Conservation (phyloP, 2,888 invertebrate genomes). For the Torymus aiolomorphi region DNA sequence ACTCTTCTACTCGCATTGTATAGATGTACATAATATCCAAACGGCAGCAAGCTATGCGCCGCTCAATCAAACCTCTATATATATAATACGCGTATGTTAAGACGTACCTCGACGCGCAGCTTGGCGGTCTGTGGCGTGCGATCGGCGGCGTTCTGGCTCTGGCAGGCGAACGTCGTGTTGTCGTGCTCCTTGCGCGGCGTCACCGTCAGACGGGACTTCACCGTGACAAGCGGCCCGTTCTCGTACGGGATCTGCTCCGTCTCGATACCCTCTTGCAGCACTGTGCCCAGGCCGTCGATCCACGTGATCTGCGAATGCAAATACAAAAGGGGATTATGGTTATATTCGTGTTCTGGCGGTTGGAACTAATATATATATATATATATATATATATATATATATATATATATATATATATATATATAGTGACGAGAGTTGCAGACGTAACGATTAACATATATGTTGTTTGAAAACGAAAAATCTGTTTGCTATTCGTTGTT, state of each 20-base stretch:
- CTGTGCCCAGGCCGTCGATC: conserved; percentile 92
- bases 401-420: too few species aligned
- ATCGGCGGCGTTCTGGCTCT: conserved; percentile 94
- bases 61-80: too few species aligned
- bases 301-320: conserved; percentile 87
- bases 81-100: conserved; percentile 22
- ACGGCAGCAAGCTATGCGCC: too few species aligned
- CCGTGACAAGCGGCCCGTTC: conserved; percentile 89
- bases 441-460: too few species aligned
- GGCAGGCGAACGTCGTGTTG: conserved; percentile 93
- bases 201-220: conserved; percentile 88
- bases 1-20: too few species aligned
- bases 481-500: too few species aligned
- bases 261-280: conserved; percentile 87
- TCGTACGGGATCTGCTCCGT: conserved; percentile 86
- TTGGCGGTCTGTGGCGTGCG: conserved; percentile 88
- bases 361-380: too few species aligned
- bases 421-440: too few species aligned
- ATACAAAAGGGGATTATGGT: conserved; percentile 1
- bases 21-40: too few species aligned
- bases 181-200: conserved; percentile 92
- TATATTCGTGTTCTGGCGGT: not conserved
- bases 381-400: too few species aligned
- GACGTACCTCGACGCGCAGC: conserved; percentile 86
- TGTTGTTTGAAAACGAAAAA: too few species aligned